Conservation (phyloP, 2,113 vertebrate genomes). For the Anthoscopus minutus region DNA sequence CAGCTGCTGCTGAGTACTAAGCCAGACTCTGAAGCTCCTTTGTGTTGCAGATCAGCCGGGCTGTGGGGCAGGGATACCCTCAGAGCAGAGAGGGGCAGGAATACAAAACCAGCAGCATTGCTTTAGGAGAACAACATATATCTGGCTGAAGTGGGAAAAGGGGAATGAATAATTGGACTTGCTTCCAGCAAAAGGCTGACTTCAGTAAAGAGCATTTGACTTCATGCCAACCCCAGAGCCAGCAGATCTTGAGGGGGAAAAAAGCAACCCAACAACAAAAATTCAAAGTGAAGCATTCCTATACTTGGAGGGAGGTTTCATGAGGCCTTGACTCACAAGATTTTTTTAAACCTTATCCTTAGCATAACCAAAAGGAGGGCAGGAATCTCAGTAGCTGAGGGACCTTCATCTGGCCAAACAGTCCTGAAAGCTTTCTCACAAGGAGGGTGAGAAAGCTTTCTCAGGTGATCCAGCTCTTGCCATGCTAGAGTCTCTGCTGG, state of each 20-base stretch:
- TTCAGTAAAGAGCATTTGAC: neutral
- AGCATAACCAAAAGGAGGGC: neutral
- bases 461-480: neutral
- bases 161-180: neutral
- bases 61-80: neutral
- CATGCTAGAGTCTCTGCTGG: neutral
- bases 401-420: neutral
- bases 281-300: neutral
- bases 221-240: neutral
- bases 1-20: neutral
- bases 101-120: neutral
- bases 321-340: neutral
- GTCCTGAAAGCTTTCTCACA: neutral
- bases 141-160: neutral
- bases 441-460: no score
- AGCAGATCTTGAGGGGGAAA: neutral
- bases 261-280: neutral
- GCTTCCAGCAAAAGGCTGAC: neutral
- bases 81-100: neutral
- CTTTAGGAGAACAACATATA: neutral
- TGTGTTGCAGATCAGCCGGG: neutral
- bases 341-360: neutral
- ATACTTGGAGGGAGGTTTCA: neutral
- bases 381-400: neutral
- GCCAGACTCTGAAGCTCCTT: neutral